Percentiles rank a stretch among this genome's conserved stretches.
Conservation (phyloP, 2,888 invertebrate genomes). For the Scaptomyza parva region DNA sequence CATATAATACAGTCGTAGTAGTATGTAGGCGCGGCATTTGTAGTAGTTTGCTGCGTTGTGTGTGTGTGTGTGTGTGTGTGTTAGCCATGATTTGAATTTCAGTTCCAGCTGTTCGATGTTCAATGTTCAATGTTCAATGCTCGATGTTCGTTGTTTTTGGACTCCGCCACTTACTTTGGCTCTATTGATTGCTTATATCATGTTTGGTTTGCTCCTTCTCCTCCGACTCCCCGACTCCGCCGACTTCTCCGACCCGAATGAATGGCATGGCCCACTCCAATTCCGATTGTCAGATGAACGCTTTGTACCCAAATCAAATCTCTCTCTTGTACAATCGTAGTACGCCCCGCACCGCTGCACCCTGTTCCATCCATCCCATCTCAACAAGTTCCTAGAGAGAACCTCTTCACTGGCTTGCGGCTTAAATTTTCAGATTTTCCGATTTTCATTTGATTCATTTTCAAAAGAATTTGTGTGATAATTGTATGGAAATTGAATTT, state of each 20-base stretch:
- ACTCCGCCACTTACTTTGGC: constrained; percentile 40
- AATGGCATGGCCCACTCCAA: background rate
- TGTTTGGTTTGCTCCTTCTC: constrained; percentile 29
- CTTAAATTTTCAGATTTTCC: constrained; percentile 32
- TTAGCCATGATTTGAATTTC: constrained; percentile 54
- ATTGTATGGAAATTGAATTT: constrained; percentile 76
- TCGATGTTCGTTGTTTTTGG: constrained; percentile 31
- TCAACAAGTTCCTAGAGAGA: no score
- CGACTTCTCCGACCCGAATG: no score
- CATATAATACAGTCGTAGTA: no score
- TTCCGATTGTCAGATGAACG: constrained; percentile 30
- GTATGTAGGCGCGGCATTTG: background rate
- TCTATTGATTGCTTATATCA: constrained; percentile 65
- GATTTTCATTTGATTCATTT: constrained; percentile 58
- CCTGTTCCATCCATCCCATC: background rate
- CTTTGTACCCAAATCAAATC: constrained; percentile 51
- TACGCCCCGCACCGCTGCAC: background rate
- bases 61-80: no score
- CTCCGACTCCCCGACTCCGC: no score
- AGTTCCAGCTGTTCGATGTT: constrained; percentile 23
- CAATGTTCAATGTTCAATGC: no score
- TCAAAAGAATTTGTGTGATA: constrained; percentile 64
- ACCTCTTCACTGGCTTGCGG: constrained; percentile 8
- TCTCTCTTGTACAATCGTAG: background rate
- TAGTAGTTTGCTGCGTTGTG: no score